Conservation (phyloP, 2,113 vertebrate genomes). For the Oncorhynchus mykiss region DNA sequence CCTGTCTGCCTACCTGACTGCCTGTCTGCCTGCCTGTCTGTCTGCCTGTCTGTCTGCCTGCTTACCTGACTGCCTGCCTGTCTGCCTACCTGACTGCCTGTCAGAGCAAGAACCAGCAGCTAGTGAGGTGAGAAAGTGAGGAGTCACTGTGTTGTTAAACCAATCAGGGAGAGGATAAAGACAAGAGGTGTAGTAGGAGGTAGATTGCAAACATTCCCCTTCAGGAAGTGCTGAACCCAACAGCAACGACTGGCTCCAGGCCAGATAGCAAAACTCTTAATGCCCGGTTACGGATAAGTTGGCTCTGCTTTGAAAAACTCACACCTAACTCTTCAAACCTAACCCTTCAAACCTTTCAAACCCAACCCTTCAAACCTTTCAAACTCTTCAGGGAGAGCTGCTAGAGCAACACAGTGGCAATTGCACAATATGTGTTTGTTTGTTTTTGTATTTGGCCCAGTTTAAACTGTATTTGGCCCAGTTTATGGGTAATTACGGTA, state of each 20-base stretch:
- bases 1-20: too few species aligned
- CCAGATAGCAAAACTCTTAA: too few species aligned
- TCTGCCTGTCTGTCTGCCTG: rapidly evolving
- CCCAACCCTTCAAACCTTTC: too few species aligned
- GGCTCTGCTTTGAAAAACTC: too few species aligned
- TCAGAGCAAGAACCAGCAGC: neutral
- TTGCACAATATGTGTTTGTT: too few species aligned
- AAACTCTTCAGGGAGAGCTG: too few species aligned
- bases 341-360: too few species aligned
- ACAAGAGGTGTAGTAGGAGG: conserved; percentile 7
- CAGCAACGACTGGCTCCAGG: too few species aligned
- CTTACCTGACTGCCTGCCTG: rapidly evolving
- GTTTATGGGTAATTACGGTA: neutral
- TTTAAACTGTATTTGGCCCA: neutral
- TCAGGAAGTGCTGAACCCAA: too few species aligned
- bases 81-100: neutral
- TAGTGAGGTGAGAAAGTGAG: conserved; percentile 19
- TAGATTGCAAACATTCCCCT: neutral
- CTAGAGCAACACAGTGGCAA: too few species aligned
- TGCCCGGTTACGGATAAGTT: too few species aligned
- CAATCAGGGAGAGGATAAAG: conserved; percentile 6
- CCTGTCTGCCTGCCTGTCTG: rapidly evolving
- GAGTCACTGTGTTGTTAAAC: conserved; percentile 28
- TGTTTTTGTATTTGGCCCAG: neutral
- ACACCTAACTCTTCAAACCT: too few species aligned